Evolutionary conservation across 1,140 invertebrate genomes (phyloP).

Genomic region (Bursaphelenchus mucronatus): DNA sequence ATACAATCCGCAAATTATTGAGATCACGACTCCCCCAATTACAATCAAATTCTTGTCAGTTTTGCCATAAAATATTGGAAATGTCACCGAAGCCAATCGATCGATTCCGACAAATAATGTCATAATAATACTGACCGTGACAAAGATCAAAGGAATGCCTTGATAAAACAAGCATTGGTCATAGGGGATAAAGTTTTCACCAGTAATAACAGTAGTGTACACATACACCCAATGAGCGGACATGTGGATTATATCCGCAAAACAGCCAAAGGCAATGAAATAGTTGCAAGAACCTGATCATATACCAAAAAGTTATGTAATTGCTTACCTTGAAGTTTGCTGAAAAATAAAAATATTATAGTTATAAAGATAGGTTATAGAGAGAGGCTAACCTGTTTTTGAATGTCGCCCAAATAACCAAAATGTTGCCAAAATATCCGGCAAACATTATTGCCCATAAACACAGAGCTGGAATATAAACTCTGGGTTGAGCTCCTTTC

Average conservation of each 20-base stretch:
- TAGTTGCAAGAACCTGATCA: slow-evolving; percentile 15
- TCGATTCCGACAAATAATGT: slow-evolving; percentile 19
- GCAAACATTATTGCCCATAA: slow-evolving; percentile 1
- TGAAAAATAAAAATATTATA: no score
- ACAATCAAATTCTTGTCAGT: no score
- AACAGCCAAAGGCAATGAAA: slow-evolving; percentile 8
- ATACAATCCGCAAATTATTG: no score
- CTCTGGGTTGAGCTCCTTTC: neutral
- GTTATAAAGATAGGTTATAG: no score
- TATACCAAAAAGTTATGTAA: neutral
- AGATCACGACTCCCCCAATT: no score
- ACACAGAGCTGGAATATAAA: slow-evolving; percentile 6
- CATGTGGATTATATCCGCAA: slow-evolving; percentile 11
- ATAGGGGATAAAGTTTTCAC: slow-evolving; percentile 16
- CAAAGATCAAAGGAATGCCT: neutral
- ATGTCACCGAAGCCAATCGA: slow-evolving; percentile 2
- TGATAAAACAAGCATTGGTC: slow-evolving; percentile 1
- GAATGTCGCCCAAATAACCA: slow-evolving; percentile 7
- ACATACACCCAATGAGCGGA: slow-evolving; percentile 9
- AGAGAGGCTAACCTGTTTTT: slow-evolving; percentile 7
- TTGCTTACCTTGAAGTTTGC: neutral
- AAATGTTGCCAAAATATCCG: slow-evolving; percentile 11
- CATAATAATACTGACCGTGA: neutral
- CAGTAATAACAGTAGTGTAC: slow-evolving; percentile 1
- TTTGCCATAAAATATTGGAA: neutral